Evolutionary conservation across 2,888 invertebrate genomes (phyloP).

Genomic region (Napeogenes sylphis): DNA sequence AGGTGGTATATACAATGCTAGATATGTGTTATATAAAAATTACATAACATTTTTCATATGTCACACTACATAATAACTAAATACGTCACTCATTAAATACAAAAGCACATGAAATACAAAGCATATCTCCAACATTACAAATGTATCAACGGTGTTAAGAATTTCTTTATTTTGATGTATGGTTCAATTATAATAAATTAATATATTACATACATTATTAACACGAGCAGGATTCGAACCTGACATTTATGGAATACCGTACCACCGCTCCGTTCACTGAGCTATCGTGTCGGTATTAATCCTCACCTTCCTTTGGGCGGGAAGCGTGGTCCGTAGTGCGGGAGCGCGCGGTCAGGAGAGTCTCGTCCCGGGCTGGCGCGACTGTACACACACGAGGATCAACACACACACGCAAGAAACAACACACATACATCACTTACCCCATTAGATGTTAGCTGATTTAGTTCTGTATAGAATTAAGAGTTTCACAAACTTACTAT

Average conservation of each 20-base stretch:
- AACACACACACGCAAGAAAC: constrained; percentile 41
- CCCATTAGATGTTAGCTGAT: constrained; percentile 26
- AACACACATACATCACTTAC: constrained; percentile 31
- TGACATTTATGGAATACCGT: no score
- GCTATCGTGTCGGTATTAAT: background rate
- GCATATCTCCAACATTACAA: background rate
- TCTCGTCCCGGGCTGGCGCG: constrained; percentile 92
- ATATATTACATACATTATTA: no score
- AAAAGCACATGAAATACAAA: constrained; percentile 7
- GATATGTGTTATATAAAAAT: no score
- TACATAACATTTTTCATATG: no score
- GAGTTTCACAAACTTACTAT: background rate
- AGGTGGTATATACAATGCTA: no score
- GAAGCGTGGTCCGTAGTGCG: constrained; percentile 94
- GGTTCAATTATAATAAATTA: no score
- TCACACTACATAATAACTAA: constrained; percentile 3
- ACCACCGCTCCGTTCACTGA: no score
- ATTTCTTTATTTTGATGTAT: no score
- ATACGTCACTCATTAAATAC: no score
- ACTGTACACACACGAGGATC: constrained; percentile 79
- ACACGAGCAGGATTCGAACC: no score
- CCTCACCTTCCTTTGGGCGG: constrained; percentile 90
- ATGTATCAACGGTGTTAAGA: no score
- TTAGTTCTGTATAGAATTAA: constrained; percentile 19
- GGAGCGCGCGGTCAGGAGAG: constrained; percentile 89